A percentile compares a stretch with the other conserved stretches of the same genome.
phyloP scores from a whole-genome alignment of 2,888 invertebrate genomes.

The Hyles lineata region DNA sequence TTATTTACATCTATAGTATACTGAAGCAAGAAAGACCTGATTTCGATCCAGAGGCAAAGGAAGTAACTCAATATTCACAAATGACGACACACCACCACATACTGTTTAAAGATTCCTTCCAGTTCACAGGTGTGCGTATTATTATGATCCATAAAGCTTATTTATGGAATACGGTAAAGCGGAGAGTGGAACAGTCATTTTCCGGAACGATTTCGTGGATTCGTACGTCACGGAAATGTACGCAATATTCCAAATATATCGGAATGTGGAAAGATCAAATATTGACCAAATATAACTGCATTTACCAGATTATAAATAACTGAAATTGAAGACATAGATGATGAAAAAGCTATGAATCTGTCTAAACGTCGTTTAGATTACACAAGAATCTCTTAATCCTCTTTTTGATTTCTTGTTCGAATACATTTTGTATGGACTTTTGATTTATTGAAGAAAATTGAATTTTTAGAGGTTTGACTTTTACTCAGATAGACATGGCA shows the following conservation, averaged over 20 bases:
- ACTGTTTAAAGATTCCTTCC: not conserved
- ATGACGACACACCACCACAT: slow-evolving; percentile 7
- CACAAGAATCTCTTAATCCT: too few relatives aligned
- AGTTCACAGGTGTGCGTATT: slow-evolving; percentile 14
- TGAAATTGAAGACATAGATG: too few relatives aligned
- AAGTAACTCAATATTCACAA: not conserved
- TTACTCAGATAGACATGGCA: too few relatives aligned
- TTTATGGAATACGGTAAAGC: slow-evolving; percentile 2
- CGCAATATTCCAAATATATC: slow-evolving; percentile 4
- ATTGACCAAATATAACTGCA: not conserved
- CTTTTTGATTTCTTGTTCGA: too few relatives aligned
- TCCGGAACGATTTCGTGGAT: not conserved
- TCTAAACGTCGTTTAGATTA: too few relatives aligned
- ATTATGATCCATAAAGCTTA: slow-evolving; percentile 16
- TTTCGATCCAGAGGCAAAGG: not conserved
- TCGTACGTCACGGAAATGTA: slow-evolving; percentile 16
- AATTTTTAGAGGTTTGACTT: too few relatives aligned
- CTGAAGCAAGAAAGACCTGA: not conserved
- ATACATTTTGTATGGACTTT: too few relatives aligned
- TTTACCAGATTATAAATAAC: too few relatives aligned
- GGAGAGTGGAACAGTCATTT: slow-evolving; percentile 13
- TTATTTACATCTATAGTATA: too few relatives aligned
- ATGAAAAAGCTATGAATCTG: too few relatives aligned
- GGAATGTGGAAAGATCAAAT: not conserved
- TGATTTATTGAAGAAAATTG: too few relatives aligned